Percentiles rank a stretch among this genome's conserved stretches.
phyloP scores from a whole-genome alignment of 2,888 invertebrate species.

The Dichetophora obliterata region DNA sequence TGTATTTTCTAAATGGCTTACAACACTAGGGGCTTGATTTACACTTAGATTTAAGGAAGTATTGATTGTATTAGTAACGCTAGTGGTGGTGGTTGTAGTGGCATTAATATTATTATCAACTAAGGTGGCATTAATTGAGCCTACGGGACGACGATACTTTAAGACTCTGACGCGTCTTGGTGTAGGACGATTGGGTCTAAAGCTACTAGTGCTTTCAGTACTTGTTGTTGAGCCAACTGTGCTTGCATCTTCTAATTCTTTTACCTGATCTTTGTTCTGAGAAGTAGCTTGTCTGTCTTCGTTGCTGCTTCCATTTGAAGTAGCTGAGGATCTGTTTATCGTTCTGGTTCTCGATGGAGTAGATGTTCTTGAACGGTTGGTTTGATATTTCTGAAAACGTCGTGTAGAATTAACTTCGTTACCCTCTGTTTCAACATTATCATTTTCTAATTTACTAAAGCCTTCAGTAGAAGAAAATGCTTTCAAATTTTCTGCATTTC shows the following conservation, averaged over 20 bases:
- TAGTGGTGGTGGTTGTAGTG: constrained; percentile 49
- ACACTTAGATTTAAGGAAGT: constrained; percentile 48
- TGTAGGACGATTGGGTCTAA: constrained; percentile 50
- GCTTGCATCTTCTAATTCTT: constrained; percentile 45
- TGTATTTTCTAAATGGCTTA: constrained; percentile 45
- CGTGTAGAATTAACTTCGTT: constrained; percentile 67
- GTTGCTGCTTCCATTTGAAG: constrained; percentile 52
- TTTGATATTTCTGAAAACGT: constrained; percentile 69
- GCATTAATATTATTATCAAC: constrained; percentile 51
- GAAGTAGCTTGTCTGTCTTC: constrained; percentile 34
- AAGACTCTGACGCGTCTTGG: constrained; percentile 60
- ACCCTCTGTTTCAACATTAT: constrained; percentile 52
- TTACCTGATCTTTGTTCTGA: constrained; percentile 47
- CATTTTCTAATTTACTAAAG: constrained; percentile 42
- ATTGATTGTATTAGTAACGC: constrained; percentile 57
- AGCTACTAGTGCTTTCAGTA: constrained; percentile 46
- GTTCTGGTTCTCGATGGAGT: constrained; percentile 46
- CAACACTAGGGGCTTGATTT: constrained; percentile 46
- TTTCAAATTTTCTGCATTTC: constrained; percentile 36
- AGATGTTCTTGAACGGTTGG: constrained; percentile 60
- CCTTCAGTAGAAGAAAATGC: constrained; percentile 47
- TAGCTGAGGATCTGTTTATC: constrained; percentile 34
- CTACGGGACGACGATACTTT: constrained; percentile 58
- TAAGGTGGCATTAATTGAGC: constrained; percentile 45
- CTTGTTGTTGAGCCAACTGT: constrained; percentile 45